A percentile compares a stretch with the other conserved stretches of the same genome.
These are phyloP conservation scores for Aselliscus stoliczkanus DNA, from an alignment of 2,797 vertebrate species.

Conservation along the genomic window DNA sequence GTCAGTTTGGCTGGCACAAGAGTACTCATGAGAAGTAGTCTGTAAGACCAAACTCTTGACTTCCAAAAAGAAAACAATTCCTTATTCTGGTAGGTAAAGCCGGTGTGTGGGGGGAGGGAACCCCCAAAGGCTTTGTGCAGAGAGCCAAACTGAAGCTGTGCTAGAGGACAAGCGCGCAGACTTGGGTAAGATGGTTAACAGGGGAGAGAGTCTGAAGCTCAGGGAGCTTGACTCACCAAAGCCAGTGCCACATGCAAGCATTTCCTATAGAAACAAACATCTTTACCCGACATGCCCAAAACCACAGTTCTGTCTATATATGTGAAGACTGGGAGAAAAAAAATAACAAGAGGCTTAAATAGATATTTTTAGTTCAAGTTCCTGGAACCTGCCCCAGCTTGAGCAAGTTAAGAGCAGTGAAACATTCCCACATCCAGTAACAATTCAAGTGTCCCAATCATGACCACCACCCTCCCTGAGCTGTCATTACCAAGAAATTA, in stretches of 20 bases:
- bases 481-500: slow-evolving; percentile 13
- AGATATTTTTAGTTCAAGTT: slow-evolving; percentile 62
- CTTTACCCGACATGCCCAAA: background rate
- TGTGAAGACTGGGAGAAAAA: background rate
- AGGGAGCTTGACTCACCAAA: background rate
- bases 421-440: slow-evolving; percentile 20
- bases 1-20: background rate
- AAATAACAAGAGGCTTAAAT: background rate
- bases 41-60: background rate
- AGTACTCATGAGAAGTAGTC: background rate
- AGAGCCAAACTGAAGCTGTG: background rate
- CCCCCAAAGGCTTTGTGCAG: background rate
- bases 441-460: slow-evolving; percentile 28
- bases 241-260: background rate
- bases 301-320: background rate
- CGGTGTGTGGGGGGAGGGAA: background rate
- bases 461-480: slow-evolving; percentile 59
- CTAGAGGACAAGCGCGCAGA: rapidly evolving
- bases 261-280: slow-evolving; percentile 34
- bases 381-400: slow-evolving; percentile 36
- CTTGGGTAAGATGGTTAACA: background rate
- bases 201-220: background rate
- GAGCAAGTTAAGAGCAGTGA: slow-evolving; percentile 39
- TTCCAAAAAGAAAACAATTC: background rate
- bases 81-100: background rate